Evolutionary conservation across 2,888 invertebrate species (phyloP), one percentile per base, ranked within the genome.

Genomic region (Nomada flava): DNA sequence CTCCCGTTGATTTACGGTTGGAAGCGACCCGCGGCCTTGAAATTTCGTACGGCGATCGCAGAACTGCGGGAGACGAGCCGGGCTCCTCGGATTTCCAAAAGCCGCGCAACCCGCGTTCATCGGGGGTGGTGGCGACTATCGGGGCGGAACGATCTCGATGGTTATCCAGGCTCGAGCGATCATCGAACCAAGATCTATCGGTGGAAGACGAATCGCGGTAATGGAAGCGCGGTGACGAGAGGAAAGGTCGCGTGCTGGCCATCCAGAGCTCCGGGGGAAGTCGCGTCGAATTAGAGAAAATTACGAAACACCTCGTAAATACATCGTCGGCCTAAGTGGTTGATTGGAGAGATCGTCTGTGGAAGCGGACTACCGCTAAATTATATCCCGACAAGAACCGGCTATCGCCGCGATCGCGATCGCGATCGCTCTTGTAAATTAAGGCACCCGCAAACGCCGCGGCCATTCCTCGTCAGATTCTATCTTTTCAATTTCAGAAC

Each of bases 271-370:
- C 79, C 47, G 47, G 15, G 47, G 47, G 47, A 47, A 80, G 87
- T 90, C 90, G 87, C 89, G 88, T 91, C 90, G 91, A 93, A 93
- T 93, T 93, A 92, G 92, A 93, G 93, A 90, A 92, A 93, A 93
- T 93, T 93, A 93, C 92, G 89, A 92, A 93, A 93, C 93, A 93
- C 93, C 93, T 93, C 93, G 93, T 93, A 93, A 93, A 93, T 93
- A 93, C 91, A 92, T 93, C 93, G 93, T 91, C 92, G 91, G 90
- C 90, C 78, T 93, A 93, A 93, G 93, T 93, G 93, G 93, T 92
- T 93, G 93, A 93, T 93, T 92, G 93, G 93, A 91, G 92, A 92
- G 92, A 88, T 84, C 85, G 88, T 88, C 80, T 82, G 80, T 90
- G 90, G 88, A 90, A 87, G 87, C 86, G 89, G 92, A 93, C 93